Conservation (phyloP, 2,797 vertebrate species). For the Clamator glandarius region DNA sequence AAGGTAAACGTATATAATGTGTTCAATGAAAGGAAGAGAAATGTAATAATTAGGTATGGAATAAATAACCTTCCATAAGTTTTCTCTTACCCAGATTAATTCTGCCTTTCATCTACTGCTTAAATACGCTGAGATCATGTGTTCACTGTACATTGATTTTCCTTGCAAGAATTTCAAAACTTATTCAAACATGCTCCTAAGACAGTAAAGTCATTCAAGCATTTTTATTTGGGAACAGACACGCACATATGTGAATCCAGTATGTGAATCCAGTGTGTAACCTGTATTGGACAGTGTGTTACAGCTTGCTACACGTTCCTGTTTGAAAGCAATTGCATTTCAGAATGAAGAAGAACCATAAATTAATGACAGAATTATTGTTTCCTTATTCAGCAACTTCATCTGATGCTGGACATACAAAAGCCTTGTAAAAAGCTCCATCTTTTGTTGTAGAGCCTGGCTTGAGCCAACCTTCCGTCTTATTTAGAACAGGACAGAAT, state of each 20-base stretch:
- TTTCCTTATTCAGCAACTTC: too few species aligned
- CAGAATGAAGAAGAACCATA: too few species aligned
- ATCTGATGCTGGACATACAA: too few species aligned
- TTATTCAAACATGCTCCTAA: background rate
- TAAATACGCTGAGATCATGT: background rate
- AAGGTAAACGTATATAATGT: background rate
- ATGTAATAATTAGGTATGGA: background rate
- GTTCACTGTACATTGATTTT: background rate
- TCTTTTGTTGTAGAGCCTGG: background rate
- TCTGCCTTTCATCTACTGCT: background rate
- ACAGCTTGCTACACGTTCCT: background rate
- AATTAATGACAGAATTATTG: too few species aligned
- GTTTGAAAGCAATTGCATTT: background rate
- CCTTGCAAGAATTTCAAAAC: background rate
- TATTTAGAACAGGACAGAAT: background rate
- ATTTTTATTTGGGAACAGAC: background rate
- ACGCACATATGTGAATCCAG: background rate
- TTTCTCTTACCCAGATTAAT: background rate
- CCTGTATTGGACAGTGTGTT: background rate
- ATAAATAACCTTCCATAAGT: background rate
- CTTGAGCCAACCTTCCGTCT: background rate
- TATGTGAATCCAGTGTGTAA: background rate
- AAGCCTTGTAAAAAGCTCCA: too few species aligned
- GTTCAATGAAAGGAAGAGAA: background rate
- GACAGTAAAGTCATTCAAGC: background rate